Base-by-base conservation (phyloP, 2,888 invertebrate genomes). In the Colletes collaris region DNA sequence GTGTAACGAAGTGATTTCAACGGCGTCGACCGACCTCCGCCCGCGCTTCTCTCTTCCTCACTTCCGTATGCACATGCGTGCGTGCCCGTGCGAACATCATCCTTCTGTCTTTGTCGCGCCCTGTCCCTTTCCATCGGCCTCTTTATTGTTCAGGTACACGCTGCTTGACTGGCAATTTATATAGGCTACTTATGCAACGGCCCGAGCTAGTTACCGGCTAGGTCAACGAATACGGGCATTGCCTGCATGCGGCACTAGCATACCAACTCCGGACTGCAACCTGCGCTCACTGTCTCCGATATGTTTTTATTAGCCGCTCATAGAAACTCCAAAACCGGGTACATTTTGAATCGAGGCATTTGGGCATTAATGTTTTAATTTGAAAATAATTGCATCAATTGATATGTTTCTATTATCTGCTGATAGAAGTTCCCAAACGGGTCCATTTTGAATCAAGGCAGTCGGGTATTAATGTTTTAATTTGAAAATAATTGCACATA, bases 121-220 rank as follows among this genome's bases (percentile, higher is more conserved):
- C 8, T 44, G 60, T 56, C 35, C 75, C 70, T 62, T 58, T 72
- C 59, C 66, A 50, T 37, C 52, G 59, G 67, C 46, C 69, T 70
- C 73, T 69, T 65, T 76, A 71, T 73, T 74, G 74, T 67, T 63
- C 65, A n/a, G 65, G 71, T 82, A 82, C 72, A 58, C 46, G 79
- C 60, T 59, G 64, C 63, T 37, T 74, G 44, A 64, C 63, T 70
- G 83, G 82, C 83, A 82, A 89, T 88, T 90, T 88, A 88, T 85
- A 81, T 85, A 76, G 85, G 83, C 82, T 87, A 88, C 85, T 90
- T 88, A 88, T 84, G 80, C 84, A 79, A 86, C 78, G 76, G 74
- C 72, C 69, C 76, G 70, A 50, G 62, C 59, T 72, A 75, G 70
- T 86, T 77, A 79, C 76, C 77, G 84, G 78, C 63, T 76, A 63